Evolutionary conservation across 2,797 vertebrate genomes (phyloP).

Genomic region (Eospalax fontanierii): DNA sequence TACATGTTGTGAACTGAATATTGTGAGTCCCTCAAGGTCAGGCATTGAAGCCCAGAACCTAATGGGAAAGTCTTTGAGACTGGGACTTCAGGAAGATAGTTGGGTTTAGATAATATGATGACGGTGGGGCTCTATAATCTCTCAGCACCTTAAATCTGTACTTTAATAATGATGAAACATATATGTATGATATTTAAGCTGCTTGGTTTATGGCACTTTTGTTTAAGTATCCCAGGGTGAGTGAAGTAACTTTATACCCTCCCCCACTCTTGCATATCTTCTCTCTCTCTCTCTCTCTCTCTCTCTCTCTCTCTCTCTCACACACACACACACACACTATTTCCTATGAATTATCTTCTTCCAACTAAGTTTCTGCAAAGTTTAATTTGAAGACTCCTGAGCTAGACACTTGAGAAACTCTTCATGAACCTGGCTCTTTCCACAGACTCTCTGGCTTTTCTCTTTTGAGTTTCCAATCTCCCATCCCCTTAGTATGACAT

Average conservation of each 20-base stretch:
- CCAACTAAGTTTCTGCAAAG: not conserved
- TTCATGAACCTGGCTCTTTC: not conserved
- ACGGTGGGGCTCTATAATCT: not conserved
- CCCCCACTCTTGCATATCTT: no score
- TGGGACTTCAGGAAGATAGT: not conserved
- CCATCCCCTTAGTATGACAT: not conserved
- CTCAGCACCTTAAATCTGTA: not conserved
- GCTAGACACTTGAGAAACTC: not conserved
- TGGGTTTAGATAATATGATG: not conserved
- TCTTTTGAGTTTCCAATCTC: not conserved
- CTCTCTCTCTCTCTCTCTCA: no score
- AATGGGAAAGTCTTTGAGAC: not conserved
- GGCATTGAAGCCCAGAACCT: not conserved
- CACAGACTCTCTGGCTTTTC: not conserved
- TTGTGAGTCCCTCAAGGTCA: not conserved
- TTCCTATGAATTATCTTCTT: not conserved
- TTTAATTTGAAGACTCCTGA: constrained; percentile 15
- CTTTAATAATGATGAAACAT: not conserved
- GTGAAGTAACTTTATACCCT: not conserved
- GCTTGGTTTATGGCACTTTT: not conserved
- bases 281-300: no score
- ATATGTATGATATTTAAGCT: not conserved
- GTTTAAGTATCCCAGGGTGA: not conserved
- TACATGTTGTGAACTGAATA: not conserved
- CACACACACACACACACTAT: not conserved